A percentile compares a stretch with the other conserved stretches of the same genome.
These are phyloP conservation scores for Drosophila koepferae DNA, from an alignment of 2,888 invertebrate species.

Conservation along the genomic window DNA sequence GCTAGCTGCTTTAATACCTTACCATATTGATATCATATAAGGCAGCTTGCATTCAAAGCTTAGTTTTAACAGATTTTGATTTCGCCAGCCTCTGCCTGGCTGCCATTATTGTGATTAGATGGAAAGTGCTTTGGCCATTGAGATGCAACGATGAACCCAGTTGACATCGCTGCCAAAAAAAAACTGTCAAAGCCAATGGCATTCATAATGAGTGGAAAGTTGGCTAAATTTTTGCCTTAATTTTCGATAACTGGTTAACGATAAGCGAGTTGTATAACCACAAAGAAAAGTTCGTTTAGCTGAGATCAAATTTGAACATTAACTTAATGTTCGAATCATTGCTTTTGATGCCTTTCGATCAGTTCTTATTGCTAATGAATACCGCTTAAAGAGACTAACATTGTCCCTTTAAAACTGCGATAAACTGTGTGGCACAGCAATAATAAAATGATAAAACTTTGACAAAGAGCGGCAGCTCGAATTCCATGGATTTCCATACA, in stretches of 20 bases:
- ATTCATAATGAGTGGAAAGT: conserved; percentile 80
- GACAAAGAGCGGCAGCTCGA: no score
- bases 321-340: background rate
- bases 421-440: no score
- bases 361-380: background rate
- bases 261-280: background rate
- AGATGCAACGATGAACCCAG: conserved; percentile 65
- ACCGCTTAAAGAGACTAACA: background rate
- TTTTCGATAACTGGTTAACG: conserved; percentile 24
- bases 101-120: conserved; percentile 60
- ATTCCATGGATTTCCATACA: no score
- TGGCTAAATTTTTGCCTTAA: conserved; percentile 8
- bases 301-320: background rate
- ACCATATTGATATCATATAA: conserved; percentile 59
- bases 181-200: conserved; percentile 54
- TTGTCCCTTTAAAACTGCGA: background rate
- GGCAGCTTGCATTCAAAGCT: conserved; percentile 40
- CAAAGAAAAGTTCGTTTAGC: background rate
- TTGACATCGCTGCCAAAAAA: conserved; percentile 33
- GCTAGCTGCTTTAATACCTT: conserved; percentile 41
- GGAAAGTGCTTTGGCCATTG: conserved; percentile 44
- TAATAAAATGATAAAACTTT: no score
- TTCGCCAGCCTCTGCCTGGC: conserved; percentile 33
- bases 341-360: background rate
- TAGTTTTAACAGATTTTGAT: conserved; percentile 33